Evolutionary conservation across 2,113 vertebrate genomes (phyloP).

Genomic region (Siniperca knerii): DNA sequence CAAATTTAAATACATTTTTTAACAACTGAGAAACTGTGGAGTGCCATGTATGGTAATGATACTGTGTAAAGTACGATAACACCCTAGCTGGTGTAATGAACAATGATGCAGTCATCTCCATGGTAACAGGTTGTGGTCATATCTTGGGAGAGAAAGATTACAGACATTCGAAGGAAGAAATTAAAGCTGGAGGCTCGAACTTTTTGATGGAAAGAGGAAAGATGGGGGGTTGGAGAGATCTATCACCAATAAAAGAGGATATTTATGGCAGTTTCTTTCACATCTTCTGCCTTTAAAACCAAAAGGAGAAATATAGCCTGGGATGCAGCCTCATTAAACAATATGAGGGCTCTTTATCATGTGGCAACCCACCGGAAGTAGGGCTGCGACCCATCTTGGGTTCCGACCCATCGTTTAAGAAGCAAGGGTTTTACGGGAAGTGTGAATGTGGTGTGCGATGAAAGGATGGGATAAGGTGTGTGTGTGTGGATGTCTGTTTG

Average conservation of each 20-base stretch:
- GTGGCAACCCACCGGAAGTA: slow-evolving; percentile 78
- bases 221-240: slow-evolving; percentile 46
- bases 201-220: slow-evolving; percentile 54
- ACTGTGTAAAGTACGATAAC: neutral
- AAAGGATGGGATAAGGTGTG: slow-evolving; percentile 71
- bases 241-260: slow-evolving; percentile 57
- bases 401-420: slow-evolving; percentile 73
- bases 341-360: slow-evolving; percentile 81
- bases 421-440: slow-evolving; percentile 82
- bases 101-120: slow-evolving; percentile 47
- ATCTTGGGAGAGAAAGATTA: slow-evolving; percentile 43
- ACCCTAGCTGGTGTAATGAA: slow-evolving; percentile 11
- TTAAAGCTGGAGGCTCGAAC: slow-evolving; percentile 45
- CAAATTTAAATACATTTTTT: neutral
- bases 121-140: slow-evolving; percentile 44
- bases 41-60: neutral
- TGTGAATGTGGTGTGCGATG: slow-evolving; percentile 79
- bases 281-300: slow-evolving; percentile 59
- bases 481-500: slow-evolving; percentile 39
- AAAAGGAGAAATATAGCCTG: slow-evolving; percentile 64
- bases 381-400: slow-evolving; percentile 69
- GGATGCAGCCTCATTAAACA: slow-evolving; percentile 72
- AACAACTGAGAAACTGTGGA: slow-evolving; percentile 3
- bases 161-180: slow-evolving; percentile 41
- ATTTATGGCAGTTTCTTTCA: slow-evolving; percentile 61